A percentile compares a stretch with the other conserved stretches of the same genome.
Evolutionary conservation across 2,888 invertebrate genomes (phyloP).

Genomic region (Drosophila formosana): DNA sequence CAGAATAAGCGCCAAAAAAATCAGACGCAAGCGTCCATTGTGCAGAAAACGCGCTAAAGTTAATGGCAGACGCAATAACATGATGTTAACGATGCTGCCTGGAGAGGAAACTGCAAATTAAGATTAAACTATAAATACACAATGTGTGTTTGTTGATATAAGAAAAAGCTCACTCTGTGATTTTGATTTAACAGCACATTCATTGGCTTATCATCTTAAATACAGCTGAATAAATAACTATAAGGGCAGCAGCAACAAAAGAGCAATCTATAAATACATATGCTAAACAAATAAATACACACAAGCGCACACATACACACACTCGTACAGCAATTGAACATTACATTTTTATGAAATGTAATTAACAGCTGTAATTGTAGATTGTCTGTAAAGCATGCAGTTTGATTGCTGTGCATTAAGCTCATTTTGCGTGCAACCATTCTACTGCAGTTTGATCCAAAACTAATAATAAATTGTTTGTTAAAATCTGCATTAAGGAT

Average conservation of each 20-base stretch:
- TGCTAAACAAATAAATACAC: neutral
- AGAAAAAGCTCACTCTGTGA: constrained; percentile 23
- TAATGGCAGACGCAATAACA: constrained; percentile 60
- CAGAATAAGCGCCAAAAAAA: constrained; percentile 66
- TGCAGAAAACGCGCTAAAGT: constrained; percentile 49
- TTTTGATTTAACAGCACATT: constrained; percentile 7
- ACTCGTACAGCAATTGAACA: neutral
- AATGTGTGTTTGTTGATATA: neutral
- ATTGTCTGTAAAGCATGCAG: neutral
- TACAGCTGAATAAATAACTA: constrained; percentile 12
- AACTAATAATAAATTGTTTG: neutral
- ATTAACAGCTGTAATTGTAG: neutral
- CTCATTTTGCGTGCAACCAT: neutral
- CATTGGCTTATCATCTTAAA: constrained; percentile 27
- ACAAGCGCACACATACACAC: neutral
- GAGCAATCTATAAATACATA: neutral
- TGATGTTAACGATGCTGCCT: constrained; percentile 28
- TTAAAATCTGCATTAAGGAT: neutral
- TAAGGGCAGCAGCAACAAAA: neutral
- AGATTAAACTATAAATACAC: neutral
- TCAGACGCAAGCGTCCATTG: constrained; percentile 70
- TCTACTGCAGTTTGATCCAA: too few relatives aligned
- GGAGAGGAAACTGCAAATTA: neutral
- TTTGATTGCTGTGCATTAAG: neutral
- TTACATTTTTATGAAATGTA: constrained; percentile 10